phyloP scores from a whole-genome alignment of 2,888 invertebrate species.

The Hypolimnas misippus region DNA sequence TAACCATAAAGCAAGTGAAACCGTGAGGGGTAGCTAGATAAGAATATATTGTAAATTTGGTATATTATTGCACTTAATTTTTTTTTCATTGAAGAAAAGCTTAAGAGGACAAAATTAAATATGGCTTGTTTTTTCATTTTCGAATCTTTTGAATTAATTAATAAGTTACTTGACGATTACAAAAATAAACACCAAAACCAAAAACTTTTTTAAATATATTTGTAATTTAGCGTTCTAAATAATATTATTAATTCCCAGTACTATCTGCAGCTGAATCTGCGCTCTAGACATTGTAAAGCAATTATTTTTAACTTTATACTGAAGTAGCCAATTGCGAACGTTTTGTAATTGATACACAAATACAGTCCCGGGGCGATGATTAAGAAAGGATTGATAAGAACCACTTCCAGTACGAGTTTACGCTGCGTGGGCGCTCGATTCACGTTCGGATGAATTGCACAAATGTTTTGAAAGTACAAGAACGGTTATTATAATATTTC shows the following conservation, averaged over 20 bases:
- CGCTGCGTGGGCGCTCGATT: slow-evolving; percentile 31
- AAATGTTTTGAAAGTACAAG: slow-evolving; percentile 17
- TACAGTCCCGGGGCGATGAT: slow-evolving; percentile 31
- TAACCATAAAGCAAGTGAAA: too few relatives aligned
- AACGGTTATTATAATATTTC: background rate
- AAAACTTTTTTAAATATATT: too few relatives aligned
- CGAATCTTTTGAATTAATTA: background rate
- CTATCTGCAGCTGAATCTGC: background rate
- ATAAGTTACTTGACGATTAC: background rate
- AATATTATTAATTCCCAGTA: background rate
- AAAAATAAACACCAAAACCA: too few relatives aligned
- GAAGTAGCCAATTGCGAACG: background rate
- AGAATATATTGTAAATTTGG: too few relatives aligned
- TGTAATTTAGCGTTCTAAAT: too few relatives aligned
- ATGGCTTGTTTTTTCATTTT: too few relatives aligned
- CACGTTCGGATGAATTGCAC: slow-evolving; percentile 26
- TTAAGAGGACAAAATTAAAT: too few relatives aligned
- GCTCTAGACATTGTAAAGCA: background rate
- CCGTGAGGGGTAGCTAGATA: too few relatives aligned
- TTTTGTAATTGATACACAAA: slow-evolving; percentile 35
- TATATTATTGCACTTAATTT: too few relatives aligned
- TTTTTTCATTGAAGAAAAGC: too few relatives aligned
- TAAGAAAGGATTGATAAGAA: slow-evolving; percentile 38
- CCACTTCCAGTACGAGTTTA: slow-evolving; percentile 19
- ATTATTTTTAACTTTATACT: slow-evolving; percentile 2